phyloP scores from a whole-genome alignment of 2,113 vertebrate species.

The human region DNA sequence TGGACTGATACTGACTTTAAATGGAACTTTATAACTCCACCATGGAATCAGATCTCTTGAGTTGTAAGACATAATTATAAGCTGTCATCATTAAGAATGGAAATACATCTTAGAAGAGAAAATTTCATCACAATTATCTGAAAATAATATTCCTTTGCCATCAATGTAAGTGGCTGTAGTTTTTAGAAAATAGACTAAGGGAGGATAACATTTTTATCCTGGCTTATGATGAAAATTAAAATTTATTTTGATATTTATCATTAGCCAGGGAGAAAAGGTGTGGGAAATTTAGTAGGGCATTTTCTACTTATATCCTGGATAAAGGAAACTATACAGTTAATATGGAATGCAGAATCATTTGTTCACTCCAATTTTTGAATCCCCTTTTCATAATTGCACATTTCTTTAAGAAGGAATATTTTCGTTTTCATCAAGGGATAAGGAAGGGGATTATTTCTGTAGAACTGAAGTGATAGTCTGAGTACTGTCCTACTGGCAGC shows the following conservation, averaged over 20 bases:
- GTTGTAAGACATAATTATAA: not conserved
- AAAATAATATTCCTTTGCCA: slow-evolving; percentile 20
- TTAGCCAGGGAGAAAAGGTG: not conserved
- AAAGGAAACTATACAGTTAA: not conserved
- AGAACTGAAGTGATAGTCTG: not conserved
- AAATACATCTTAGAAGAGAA: not conserved
- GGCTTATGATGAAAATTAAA: not conserved
- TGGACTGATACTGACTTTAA: not conserved
- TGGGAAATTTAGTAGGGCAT: not conserved
- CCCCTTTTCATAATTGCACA: not conserved
- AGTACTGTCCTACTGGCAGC: not conserved
- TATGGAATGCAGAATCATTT: not conserved
- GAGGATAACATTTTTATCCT: not conserved
- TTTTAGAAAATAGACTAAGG: not conserved
- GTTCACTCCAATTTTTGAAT: not conserved
- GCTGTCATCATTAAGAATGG: not conserved
- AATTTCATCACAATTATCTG: not conserved
- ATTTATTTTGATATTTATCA: slow-evolving; percentile 16
- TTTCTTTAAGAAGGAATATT: not conserved
- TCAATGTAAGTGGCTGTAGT: not conserved
- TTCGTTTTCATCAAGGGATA: not conserved
- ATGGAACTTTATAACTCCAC: not conserved
- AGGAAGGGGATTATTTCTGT: not conserved
- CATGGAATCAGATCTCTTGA: not conserved
- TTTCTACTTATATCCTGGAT: not conserved